Evolutionary conservation across 2,113 vertebrate species (phyloP).

Genomic region (Gymnogyps californianus): DNA sequence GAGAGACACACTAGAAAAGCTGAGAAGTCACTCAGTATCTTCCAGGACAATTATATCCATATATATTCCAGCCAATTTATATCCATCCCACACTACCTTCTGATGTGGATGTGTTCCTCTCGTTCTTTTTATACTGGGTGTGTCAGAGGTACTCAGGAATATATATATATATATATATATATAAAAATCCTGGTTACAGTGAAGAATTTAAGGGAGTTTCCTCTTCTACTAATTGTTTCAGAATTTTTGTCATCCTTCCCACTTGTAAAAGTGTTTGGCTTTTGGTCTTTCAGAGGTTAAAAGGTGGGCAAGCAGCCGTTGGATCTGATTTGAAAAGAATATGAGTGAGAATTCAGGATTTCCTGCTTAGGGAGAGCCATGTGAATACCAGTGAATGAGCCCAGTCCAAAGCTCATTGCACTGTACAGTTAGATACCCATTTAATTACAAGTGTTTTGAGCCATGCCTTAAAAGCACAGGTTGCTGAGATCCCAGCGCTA

Average conservation of each 20-base stretch:
- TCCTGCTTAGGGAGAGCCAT: not conserved
- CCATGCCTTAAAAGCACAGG: not conserved
- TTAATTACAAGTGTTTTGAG: not conserved
- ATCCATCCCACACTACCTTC: not conserved
- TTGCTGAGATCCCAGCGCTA: not conserved
- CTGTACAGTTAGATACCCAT: not conserved
- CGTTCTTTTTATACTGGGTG: not conserved
- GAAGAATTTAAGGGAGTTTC: not conserved
- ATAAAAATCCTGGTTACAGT: not conserved
- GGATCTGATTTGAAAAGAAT: not conserved
- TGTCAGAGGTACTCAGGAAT: not conserved
- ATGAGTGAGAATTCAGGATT: constrained; percentile 7
- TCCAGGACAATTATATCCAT: too few species aligned
- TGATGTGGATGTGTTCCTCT: not conserved
- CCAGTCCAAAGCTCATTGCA: not conserved
- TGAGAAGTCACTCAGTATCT: not conserved
- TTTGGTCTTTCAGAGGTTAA: constrained; percentile 21
- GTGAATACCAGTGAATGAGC: not conserved
- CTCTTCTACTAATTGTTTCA: not conserved
- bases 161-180: not conserved
- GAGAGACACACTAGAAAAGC: not conserved
- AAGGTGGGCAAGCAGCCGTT: constrained; percentile 17
- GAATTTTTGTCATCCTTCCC: not conserved
- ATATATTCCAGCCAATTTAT: not conserved
- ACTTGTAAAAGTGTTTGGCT: not conserved